A percentile compares a stretch with the other conserved stretches of the same genome.
Conservation (phyloP, 1,140 invertebrate genomes). For the Aphaenogaster floridana region DNA sequence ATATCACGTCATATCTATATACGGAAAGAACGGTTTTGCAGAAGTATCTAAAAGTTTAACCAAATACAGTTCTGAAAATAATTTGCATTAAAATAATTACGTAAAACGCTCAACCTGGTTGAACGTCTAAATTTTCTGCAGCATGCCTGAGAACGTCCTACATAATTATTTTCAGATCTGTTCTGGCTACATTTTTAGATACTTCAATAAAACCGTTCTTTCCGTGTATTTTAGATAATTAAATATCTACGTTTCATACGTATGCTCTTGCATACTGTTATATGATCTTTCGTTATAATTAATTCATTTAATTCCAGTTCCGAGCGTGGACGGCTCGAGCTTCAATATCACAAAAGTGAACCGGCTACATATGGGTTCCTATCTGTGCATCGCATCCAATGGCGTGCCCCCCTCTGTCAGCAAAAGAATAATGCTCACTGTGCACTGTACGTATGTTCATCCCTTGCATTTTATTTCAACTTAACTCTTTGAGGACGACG, state of each 20-base stretch:
- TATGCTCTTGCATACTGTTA: no score
- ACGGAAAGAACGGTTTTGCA: no score
- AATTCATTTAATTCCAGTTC: slow-evolving; percentile 86
- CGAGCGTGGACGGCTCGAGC: slow-evolving; percentile 91
- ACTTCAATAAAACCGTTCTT: no score
- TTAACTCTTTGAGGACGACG: background rate
- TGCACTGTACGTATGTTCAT: slow-evolving; percentile 92
- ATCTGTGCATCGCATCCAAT: slow-evolving; percentile 95
- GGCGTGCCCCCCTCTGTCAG: slow-evolving; percentile 95
- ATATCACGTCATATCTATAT: background rate
- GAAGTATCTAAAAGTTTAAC: no score
- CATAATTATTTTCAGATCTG: no score
- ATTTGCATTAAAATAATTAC: no score
- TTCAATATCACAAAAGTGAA: slow-evolving; percentile 94
- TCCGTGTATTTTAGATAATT: background rate
- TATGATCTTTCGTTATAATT: background rate
- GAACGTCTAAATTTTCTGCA: no score
- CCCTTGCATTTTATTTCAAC: slow-evolving; percentile 13
- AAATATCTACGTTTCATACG: background rate
- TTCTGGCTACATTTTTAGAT: no score
- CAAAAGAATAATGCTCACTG: slow-evolving; percentile 95
- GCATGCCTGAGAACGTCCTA: no score
- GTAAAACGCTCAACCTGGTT: no score
- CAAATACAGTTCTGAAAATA: no score
- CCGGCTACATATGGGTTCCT: slow-evolving; percentile 95